Base-by-base conservation (phyloP, 2,797 vertebrate species). In the Lagorchestes hirsutus region DNA sequence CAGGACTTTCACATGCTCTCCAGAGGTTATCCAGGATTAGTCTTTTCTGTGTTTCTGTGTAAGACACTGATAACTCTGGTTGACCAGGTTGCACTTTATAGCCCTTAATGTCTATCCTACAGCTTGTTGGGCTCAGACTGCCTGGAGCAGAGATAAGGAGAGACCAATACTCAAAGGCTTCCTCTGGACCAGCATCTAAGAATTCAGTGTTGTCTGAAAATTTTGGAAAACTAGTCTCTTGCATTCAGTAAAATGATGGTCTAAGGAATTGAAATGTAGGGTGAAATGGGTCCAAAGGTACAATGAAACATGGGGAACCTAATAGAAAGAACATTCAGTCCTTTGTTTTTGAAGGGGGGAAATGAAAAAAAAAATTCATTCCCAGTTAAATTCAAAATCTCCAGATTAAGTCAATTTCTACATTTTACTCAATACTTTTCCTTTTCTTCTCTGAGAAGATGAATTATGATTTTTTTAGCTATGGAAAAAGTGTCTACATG, bases 121-220 rank as follows among this genome's bases (percentile, higher is more conserved):
- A 93, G 91, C 90, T 93, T 92, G 67, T 96, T 92, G 93, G 55
- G 22, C 52, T 95, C 10, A 62, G 90, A 59, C 93, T 93, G 94
- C 95, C 95, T 96, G 52, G 55, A 11, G 9, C 93, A 93, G 6
- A 14, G 90, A 95, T 95, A 95, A 95, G 74, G 52, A 94, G 87
- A 96, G 96, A 97, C 97, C 92, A 97, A 96, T 94, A 93, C 54
- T 91, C 90, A 91, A 91, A 92, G 74, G 56, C 67, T 93, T 92
- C 92, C 54, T 55, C 92, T 92, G 92, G 94, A 92, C 92, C 87
- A 96, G 67, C 52, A 95, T 95, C 95, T 97, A 95, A 62, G 96
- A 90, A 96, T 97, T 97, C 97, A 97, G 90, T 95, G 94, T 96
- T 94, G 92, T 94, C 93, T 96, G 95, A 95, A 97, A 93, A 95